Base-by-base conservation (phyloP, 2,888 invertebrate genomes). In the Agrochola litura region DNA sequence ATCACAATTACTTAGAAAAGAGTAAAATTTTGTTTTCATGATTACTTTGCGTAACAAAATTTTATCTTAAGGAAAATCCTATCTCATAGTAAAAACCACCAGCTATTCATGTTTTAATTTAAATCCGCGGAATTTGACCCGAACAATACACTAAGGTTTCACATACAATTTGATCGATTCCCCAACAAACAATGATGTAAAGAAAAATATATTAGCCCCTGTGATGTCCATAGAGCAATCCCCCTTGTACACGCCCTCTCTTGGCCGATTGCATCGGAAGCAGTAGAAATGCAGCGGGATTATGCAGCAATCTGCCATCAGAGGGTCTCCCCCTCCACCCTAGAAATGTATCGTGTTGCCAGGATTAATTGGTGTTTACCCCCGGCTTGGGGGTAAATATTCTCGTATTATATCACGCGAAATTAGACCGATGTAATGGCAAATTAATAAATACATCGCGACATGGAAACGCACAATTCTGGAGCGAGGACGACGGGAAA, bases 291-390 rank as follows among this genome's bases (percentile, higher is more conserved):
- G 96, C 95, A 94, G 86, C 87, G 93, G 94, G 95, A 95, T 95
- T 94, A 95, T 93, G 93, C 94, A 94, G 93, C 95, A 95, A 95
- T 95, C 95, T 95, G 94, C 92, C 92, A 88, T 87, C 89, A 89
- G 92, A 92, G 92, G 82, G 92, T 89, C 86, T 37, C 88, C 92
- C 93, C 92, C 90, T 85, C 88, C 80, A 73, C 89, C 91, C 88
- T 85, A 83, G 87, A 87, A 90, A 91, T 91, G 93, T 95, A 96
- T 96, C 96, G 93, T 92, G 94, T 96, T 94, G 94, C 96, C 92
- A 92, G 94, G 95, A 96, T 96, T 96, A 96, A 96, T 96, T 96
- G 96, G 91, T 93, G 93, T 95, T 96, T 95, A 92, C 95, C 95
- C 95, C 94, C 88, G 85, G 92, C 91, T 88, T 85, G 88, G 84